Evolutionary conservation across 2,797 vertebrate genomes (phyloP).

Genomic region (Macropodus opercularis): DNA sequence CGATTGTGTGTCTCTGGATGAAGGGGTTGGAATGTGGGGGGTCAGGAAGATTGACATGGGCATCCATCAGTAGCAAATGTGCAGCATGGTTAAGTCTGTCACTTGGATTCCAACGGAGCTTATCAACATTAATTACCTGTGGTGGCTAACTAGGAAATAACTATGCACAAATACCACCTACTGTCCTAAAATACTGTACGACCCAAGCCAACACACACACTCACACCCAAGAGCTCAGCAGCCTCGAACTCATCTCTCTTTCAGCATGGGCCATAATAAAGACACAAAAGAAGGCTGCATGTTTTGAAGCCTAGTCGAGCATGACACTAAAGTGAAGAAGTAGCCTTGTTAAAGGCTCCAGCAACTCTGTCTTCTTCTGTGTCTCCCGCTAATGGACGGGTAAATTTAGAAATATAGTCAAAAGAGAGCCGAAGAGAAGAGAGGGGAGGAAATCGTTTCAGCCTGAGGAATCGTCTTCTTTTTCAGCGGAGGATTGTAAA

Average conservation of each 20-base stretch:
- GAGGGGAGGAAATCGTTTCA: slow-evolving; percentile 43
- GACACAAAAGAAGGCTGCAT: slow-evolving; percentile 62
- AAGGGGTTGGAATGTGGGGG: slow-evolving; percentile 25
- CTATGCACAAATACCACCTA: slow-evolving; percentile 24
- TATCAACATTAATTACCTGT: slow-evolving; percentile 73
- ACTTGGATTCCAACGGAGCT: slow-evolving; percentile 66
- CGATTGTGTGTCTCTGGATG: slow-evolving; percentile 5
- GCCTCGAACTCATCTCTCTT: slow-evolving; percentile 51
- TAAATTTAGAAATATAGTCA: slow-evolving; percentile 75
- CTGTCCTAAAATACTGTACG: slow-evolving; percentile 19
- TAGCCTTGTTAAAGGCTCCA: slow-evolving; percentile 69
- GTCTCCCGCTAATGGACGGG: slow-evolving; percentile 73
- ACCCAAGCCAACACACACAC: slow-evolving; percentile 22
- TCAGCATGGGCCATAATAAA: slow-evolving; percentile 59
- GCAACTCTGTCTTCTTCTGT: slow-evolving; percentile 61
- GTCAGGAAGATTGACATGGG: slow-evolving; percentile 65
- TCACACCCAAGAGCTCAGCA: slow-evolving; percentile 30
- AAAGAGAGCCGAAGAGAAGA: slow-evolving; percentile 43
- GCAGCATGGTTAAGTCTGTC: slow-evolving; percentile 57
- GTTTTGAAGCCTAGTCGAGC: slow-evolving; percentile 72
- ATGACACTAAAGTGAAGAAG: slow-evolving; percentile 66
- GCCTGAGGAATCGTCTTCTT: slow-evolving; percentile 54
- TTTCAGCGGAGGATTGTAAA: slow-evolving; percentile 40
- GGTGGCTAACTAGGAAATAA: slow-evolving; percentile 55
- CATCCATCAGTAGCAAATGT: slow-evolving; percentile 62